A percentile compares a stretch with the other conserved stretches of the same genome.
phyloP scores from a whole-genome alignment of 1,140 invertebrate genomes.

The Daktulosphaira vitifoliae region DNA sequence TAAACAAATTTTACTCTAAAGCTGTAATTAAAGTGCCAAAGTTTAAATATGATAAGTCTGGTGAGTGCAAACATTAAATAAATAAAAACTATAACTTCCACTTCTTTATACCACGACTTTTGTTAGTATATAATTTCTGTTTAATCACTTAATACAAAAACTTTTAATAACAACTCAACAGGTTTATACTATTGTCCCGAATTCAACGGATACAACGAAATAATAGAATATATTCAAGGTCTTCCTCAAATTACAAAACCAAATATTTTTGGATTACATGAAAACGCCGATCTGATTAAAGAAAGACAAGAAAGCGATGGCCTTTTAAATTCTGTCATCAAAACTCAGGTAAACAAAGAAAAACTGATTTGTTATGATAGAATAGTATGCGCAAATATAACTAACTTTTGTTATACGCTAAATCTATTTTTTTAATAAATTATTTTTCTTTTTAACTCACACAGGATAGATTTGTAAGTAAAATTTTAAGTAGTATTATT shows the following conservation, averaged over 20 bases:
- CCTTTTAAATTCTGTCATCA: constrained; percentile 66
- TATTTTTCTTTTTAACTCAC: no score
- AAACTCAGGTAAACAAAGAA: constrained; percentile 63
- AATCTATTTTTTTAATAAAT: no score
- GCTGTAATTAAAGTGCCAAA: constrained; percentile 40
- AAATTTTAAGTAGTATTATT: not conserved
- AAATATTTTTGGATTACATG: constrained; percentile 84
- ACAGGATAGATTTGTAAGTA: constrained; percentile 45
- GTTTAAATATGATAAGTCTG: constrained; percentile 28
- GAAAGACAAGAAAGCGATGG: constrained; percentile 79
- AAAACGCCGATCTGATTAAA: constrained; percentile 90
- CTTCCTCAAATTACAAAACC: constrained; percentile 67
- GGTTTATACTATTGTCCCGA: constrained; percentile 67
- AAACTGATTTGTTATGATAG: no score
- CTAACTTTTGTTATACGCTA: no score
- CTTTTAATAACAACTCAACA: no score
- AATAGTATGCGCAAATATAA: no score
- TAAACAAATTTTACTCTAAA: constrained; percentile 69
- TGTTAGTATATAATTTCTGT: not conserved
- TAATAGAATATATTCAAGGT: constrained; percentile 50
- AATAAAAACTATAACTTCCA: no score
- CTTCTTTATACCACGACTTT: no score
- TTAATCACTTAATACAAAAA: no score
- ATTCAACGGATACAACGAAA: constrained; percentile 65
- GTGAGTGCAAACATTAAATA: not conserved